Evolutionary conservation across 2,888 invertebrate species (phyloP), one percentile per base, ranked within the genome.

Genomic region (Tipula helvola): DNA sequence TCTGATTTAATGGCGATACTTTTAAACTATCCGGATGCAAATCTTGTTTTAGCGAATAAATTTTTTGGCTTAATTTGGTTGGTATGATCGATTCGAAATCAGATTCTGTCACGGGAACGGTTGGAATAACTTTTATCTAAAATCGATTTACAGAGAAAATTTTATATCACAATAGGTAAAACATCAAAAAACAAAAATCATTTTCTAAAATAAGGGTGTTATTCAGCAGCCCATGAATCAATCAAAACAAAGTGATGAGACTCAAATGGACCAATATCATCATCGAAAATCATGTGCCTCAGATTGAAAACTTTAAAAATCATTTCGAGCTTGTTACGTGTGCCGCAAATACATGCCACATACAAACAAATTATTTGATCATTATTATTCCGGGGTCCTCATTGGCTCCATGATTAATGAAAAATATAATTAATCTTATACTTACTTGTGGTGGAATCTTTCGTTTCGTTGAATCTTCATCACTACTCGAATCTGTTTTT

Each of bases 11-110:
- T 86, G 87, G 71, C 84, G 86, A 87, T 42, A 89, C 89, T 87
- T 89, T 88, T 87, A 90, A 90, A 39, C 92, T 91, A 86, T 92
- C 92, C 39, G 90, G 91, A 39, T 93, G 93, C 0, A 92, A 92
- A 88, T 93, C 93, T 87, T 93, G 92, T 88, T 87, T 85, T 18
- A 85, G 10, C 18, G 85, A 85, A 85, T 85, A 85, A 85, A 85
- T 85, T 85, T 85, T 85, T 85, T 85, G 85, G n/a, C 41, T 84
- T 7, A 84, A 84, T 16, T 71, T 71, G 8, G 71, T 71, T 2
- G 71, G 28, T 4, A 71, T 10, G 2, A 28, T 12, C 12, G 71
- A n/a, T 7, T 52, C 28, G 18, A 28, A 10, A 2, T 71, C 28
- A 28, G 28, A 3, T 71, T 71, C 71, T 3, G 18, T 3, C 28